Evolutionary conservation across 2,797 vertebrate species (phyloP).

Genomic region (Vireo griseus): DNA sequence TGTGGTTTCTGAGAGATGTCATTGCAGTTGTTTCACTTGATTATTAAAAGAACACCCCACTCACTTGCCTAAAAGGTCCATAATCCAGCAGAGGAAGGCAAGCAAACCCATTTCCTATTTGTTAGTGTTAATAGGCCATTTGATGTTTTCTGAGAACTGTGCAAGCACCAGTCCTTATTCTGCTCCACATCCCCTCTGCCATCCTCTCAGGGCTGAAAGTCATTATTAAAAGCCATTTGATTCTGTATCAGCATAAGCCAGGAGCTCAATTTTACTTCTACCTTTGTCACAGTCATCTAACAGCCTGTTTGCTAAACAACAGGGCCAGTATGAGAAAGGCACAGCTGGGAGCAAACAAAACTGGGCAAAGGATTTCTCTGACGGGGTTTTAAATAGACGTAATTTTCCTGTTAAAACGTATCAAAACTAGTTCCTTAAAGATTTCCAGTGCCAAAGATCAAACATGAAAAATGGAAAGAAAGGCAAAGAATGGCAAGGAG

Average conservation of each 20-base stretch:
- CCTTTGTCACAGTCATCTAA: not conserved
- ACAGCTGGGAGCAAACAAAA: not conserved
- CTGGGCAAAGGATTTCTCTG: not conserved
- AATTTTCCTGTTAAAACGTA: not conserved
- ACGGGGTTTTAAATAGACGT: constrained; percentile 6
- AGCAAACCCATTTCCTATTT: not conserved
- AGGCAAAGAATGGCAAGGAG: not conserved
- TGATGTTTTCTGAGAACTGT: not conserved
- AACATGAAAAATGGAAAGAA: not conserved
- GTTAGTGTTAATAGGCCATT: not conserved
- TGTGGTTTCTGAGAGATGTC: not conserved
- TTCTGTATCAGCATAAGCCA: not conserved
- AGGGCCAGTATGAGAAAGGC: not conserved
- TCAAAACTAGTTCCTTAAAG: not conserved
- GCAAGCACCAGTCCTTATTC: not conserved
- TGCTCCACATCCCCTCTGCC: not conserved
- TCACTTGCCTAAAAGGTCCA: not conserved
- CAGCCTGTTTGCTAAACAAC: constrained; percentile 7
- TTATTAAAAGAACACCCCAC: not conserved
- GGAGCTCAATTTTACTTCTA: constrained; percentile 17
- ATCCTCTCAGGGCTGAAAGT: not conserved
- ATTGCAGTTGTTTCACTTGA: not conserved
- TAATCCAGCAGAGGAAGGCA: not conserved
- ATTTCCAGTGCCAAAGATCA: not conserved
- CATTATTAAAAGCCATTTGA: not conserved